Percentiles rank a stretch among this genome's conserved stretches.
These are phyloP conservation scores for Buphagus erythrorhynchus DNA, from an alignment of 2,797 vertebrate genomes.

Conservation along the genomic window DNA sequence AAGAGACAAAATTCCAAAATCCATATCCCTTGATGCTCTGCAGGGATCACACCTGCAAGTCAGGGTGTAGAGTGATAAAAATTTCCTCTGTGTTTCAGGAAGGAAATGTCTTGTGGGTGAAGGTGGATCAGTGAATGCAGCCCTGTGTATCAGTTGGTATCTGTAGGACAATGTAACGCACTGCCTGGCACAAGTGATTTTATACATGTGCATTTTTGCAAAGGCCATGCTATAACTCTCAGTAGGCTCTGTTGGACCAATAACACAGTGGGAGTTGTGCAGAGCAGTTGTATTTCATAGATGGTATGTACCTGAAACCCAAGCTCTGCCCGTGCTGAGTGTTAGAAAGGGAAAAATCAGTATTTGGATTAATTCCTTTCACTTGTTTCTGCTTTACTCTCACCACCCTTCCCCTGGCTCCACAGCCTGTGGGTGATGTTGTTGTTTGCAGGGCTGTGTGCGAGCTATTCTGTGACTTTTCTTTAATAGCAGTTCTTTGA, in stretches of 20 bases:
- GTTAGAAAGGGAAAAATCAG: not conserved
- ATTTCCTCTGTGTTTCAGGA: not conserved
- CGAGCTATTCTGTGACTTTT: constrained; percentile 48
- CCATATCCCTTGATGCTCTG: not conserved
- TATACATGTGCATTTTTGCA: not conserved
- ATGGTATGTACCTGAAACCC: not conserved
- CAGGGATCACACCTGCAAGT: not conserved
- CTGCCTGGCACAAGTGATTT: not conserved
- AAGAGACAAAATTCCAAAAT: not conserved
- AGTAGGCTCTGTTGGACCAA: not conserved
- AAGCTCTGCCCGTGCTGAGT: not conserved
- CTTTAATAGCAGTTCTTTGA: constrained; percentile 51
- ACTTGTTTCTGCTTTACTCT: not conserved
- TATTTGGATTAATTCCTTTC: not conserved
- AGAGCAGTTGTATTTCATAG: not conserved
- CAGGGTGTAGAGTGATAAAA: not conserved
- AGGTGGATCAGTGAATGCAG: not conserved
- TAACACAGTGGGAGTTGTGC: fast-evolving
- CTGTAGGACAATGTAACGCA: fast-evolving
- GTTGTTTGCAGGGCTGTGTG: constrained; percentile 40
- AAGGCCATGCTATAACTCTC: not conserved
- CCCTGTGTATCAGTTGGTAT: not conserved
- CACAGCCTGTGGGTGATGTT: constrained; percentile 48
- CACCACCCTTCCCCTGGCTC: not conserved
- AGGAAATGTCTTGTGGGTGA: not conserved